Conservation (phyloP, 2,888 invertebrate genomes). For the Brenthis hecate region DNA sequence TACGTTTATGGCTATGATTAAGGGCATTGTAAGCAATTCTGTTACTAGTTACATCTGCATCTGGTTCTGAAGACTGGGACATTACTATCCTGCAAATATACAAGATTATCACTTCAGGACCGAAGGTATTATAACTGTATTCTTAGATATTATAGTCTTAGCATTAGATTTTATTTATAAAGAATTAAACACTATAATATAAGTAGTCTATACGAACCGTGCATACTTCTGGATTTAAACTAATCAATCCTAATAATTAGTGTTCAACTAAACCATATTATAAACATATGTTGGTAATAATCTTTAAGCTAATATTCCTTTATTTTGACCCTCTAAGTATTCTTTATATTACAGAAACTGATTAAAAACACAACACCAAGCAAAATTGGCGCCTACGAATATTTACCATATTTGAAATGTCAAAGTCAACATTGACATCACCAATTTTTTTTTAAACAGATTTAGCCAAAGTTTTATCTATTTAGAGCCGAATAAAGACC, state of each 20-base stretch:
- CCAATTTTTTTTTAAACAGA: too few relatives aligned
- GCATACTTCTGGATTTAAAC: slow-evolving; percentile 31
- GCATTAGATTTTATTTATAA: neutral
- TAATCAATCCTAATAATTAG: neutral
- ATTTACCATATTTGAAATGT: slow-evolving; percentile 18
- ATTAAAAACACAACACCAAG: slow-evolving; percentile 16
- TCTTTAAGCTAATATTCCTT: neutral
- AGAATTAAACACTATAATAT: neutral
- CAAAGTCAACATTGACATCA: neutral
- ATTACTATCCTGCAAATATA: slow-evolving; percentile 64
- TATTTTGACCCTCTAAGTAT: neutral
- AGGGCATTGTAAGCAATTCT: slow-evolving; percentile 38
- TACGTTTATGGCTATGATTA: slow-evolving; percentile 44
- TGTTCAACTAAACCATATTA: neutral
- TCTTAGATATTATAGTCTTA: neutral
- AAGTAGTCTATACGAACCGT: slow-evolving; percentile 34
- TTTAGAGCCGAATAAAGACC: too few relatives aligned
- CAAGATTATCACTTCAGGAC: neutral
- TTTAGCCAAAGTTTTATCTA: too few relatives aligned
- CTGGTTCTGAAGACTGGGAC: slow-evolving; percentile 57
- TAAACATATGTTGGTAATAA: neutral
- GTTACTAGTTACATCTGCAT: slow-evolving; percentile 39
- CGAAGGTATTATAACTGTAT: neutral
- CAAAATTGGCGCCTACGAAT: slow-evolving; percentile 40
- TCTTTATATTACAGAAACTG: slow-evolving; percentile 1